phyloP scores from a whole-genome alignment of 2,113 vertebrate species.

The Chaenocephalus aceratus region DNA sequence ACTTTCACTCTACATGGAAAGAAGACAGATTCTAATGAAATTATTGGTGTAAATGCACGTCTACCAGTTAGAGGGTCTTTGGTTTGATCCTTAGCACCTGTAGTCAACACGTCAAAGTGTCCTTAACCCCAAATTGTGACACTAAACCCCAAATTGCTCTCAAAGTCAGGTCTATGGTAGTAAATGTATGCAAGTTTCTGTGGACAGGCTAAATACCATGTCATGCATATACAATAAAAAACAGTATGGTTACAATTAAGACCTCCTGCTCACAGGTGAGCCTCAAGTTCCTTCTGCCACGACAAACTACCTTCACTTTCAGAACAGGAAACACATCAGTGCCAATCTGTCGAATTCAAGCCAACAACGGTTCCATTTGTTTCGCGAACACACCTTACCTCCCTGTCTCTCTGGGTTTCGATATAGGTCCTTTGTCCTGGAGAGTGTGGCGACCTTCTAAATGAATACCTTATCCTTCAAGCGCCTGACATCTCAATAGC shows the following conservation, averaged over 20 bases:
- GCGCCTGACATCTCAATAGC: constrained; percentile 61
- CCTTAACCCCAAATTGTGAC: too few species aligned
- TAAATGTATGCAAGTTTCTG: too few species aligned
- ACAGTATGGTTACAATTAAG: too few species aligned
- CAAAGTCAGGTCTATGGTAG: too few species aligned
- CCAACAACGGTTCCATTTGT: neutral
- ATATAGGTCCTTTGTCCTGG: constrained; percentile 49
- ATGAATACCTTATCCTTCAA: constrained; percentile 74
- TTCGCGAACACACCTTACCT: constrained; percentile 53
- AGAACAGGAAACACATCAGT: neutral
- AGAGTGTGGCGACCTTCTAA: constrained; percentile 69
- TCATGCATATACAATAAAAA: too few species aligned
- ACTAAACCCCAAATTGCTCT: too few species aligned
- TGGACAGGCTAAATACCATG: too few species aligned
- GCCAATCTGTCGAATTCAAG: neutral
- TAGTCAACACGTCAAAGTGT: too few species aligned
- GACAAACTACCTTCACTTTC: neutral
- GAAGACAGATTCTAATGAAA: neutral
- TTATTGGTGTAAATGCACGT: too few species aligned
- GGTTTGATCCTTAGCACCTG: too few species aligned
- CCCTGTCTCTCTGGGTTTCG: constrained; percentile 44
- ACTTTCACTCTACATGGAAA: constrained; percentile 71
- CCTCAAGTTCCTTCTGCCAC: neutral
- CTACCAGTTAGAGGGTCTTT: too few species aligned
- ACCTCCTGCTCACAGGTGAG: too few species aligned